Evolutionary conservation across 2,888 invertebrate genomes (phyloP), one percentile per base, ranked within the genome.

Genomic region (Caradrina clavipalpis): DNA sequence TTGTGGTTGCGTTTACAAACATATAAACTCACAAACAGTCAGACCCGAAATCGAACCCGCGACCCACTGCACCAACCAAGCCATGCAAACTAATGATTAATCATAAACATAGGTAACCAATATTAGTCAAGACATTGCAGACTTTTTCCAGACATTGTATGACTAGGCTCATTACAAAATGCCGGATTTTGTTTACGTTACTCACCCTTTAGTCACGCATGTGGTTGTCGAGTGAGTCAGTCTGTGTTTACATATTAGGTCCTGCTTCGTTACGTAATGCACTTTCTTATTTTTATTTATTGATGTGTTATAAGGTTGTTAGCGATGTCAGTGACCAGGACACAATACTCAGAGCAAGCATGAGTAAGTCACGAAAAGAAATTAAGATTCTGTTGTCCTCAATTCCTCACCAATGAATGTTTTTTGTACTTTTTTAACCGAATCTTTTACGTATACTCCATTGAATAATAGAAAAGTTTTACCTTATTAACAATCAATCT

Each of bases 181-280:
- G n/a, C 64, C 77, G 83, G 81, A 82, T 80, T 78, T 26, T 56
- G 61, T 59, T 54, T n/a, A 54, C 39, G 21, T 72, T 57, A 49
- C 47, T 64, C 56, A 72, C 51, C 64, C n/a, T 66, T 82, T 82
- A 80, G 82, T 82, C 82, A 82, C 71, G 65, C 78, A 49, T 80
- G 66, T 78, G 77, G 69, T 71, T 39, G 26, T 55, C 8, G 39
- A 49, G 31, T 80, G 77, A 82, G 51, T 81, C 77, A 80, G 57
- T 17, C 47, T 50, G 51, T 66, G 65, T 65, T 70, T 66, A 70
- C 51, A 22, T 57, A 39, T 59, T 26, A 54, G 15, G 55, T 78
- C 53, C 64, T 57, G 26, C 21, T 56, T 57, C 62, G 31, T 73
- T 78, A 55, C 47, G 69, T 71, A 80, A 82, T 13, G 26, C 5